Base-by-base conservation (phyloP, 2,113 vertebrate genomes). In the Pteruthius melanotis region DNA sequence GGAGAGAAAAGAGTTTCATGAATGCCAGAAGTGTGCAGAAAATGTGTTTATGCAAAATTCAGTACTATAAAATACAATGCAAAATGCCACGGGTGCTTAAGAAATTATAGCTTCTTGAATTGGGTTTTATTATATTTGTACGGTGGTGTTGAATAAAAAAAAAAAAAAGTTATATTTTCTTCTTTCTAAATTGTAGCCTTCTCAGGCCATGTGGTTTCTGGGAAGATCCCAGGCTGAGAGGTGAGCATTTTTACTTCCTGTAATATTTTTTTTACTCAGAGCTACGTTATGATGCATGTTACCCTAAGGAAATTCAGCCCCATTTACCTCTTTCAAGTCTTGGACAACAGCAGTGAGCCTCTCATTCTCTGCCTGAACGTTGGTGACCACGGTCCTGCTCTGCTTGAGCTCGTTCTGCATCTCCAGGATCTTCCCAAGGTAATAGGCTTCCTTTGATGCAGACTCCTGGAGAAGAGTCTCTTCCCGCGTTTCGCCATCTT, bases 391-490 rank as follows among this genome's bases (percentile, higher is more conserved):
- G 0, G 98, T 98, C 10, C 98, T 98, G 97, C 98, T 99, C 57
- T 99, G 98, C 28, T 98, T 99, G 87, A 99, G 96, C 80, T 99
- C 99, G 0, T 98, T 98, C 98, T 99, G 99, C 98, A 99, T 98
- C 96, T 99, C 99, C 98, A 99, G 57, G 77, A 99, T 98, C 37
- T 99, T 99, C 66, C 98, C 97, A 13, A 99, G 97, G 93, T 99
- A 99, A 95, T 99, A 99, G 31, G 99, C 99, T 96, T 99, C 99
- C 96, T 99, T 99, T 0, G 98, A 99, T 5, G 99, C 99, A 1
- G 99, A 99, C 92, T 99, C 99, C 97, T 99, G 99, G 57, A 99
- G 98, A 31, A 99, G 97, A 0, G 99, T 99, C 95, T 99, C 99
- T 87, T 99, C 99, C 30, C 99, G 99, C 4, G 97, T 99, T 96